Conservation (phyloP, 2,113 vertebrate genomes). For the Protobothrops flavoviridis region DNA sequence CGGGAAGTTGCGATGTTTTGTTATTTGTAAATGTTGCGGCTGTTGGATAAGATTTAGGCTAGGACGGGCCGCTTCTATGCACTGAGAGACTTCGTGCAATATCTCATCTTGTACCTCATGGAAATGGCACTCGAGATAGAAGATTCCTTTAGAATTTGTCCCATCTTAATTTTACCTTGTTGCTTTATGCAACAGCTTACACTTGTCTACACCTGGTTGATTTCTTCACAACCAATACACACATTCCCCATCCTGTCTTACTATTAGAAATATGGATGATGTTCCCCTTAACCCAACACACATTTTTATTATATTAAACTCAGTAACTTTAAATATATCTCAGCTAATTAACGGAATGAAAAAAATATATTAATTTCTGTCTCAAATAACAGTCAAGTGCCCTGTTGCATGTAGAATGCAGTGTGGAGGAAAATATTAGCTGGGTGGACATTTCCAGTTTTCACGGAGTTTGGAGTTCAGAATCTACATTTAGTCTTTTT, state of each 20-base stretch:
- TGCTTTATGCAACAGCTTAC: background rate
- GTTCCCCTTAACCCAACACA: background rate
- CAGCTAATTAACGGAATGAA: background rate
- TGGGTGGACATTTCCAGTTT: background rate
- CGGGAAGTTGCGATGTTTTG: background rate
- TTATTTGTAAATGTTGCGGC: background rate
- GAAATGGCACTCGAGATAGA: no score
- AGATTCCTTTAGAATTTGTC: background rate
- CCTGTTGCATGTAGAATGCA: background rate
- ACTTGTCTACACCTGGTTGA: background rate
- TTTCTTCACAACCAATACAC: background rate
- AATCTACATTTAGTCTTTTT: background rate
- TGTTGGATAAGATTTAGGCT: background rate
- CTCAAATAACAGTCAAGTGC: background rate
- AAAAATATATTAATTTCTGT: background rate
- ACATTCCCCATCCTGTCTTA: background rate
- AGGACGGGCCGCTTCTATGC: no score
- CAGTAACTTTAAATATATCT: background rate
- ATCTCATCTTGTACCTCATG: background rate
- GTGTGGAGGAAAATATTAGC: background rate
- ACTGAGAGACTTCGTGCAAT: background rate
- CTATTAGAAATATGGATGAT: background rate
- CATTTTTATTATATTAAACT: background rate
- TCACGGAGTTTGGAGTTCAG: background rate
- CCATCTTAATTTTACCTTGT: background rate